Conservation (phyloP, 2,113 vertebrate genomes). For the Thymallus thymallus region DNA sequence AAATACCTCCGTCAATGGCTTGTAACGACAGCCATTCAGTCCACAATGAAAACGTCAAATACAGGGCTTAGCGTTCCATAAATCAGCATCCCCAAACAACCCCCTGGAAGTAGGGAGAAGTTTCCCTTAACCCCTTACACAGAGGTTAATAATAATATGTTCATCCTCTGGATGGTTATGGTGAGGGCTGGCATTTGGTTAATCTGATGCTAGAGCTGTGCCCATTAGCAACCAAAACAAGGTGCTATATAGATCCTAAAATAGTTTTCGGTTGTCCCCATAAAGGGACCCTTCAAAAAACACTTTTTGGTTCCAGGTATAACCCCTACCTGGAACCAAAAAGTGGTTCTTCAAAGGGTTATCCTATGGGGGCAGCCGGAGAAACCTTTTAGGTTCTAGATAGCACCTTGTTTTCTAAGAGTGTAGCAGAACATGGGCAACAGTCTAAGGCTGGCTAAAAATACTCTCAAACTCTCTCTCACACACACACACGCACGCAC, state of each 20-base stretch:
- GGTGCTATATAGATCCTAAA: too few relatives aligned
- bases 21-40: conserved; percentile 18
- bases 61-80: background rate
- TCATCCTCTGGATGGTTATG: background rate
- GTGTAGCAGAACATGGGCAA: background rate
- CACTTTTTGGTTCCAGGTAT: too few relatives aligned
- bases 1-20: conserved; percentile 26
- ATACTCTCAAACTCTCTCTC: too few relatives aligned
- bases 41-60: background rate
- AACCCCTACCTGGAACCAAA: too few relatives aligned
- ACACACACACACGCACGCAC: too few relatives aligned
- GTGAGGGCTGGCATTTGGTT: background rate
- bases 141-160: background rate
- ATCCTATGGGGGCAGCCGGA: too few relatives aligned
- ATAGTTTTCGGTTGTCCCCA: too few relatives aligned
- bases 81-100: background rate
- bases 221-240: fast-evolving
- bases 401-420: background rate
- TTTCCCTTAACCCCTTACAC: background rate
- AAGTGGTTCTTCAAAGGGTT: too few relatives aligned
- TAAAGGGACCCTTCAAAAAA: too few relatives aligned
- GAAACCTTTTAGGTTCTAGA: too few relatives aligned
- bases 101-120: background rate
- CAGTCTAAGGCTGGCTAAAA: background rate
- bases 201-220: background rate